Evolutionary conservation across 1,140 invertebrate species (phyloP), one percentile per base, ranked within the genome.

Genomic region (Galleria mellonella): DNA sequence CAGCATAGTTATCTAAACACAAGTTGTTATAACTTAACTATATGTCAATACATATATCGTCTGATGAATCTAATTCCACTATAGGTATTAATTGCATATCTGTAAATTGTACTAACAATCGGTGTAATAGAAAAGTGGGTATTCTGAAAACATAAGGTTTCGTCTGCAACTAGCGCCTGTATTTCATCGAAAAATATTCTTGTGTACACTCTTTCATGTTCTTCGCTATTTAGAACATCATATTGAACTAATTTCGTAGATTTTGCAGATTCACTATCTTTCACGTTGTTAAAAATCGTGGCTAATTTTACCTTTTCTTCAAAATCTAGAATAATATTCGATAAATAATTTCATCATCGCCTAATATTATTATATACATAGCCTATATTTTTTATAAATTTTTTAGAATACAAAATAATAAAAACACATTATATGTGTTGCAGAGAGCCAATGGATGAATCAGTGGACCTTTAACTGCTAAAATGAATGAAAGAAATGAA

Each of bases 131-230:
- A 69, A 42, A 83, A 78, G 62, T 83, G 65, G 9, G 51, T 69
- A 57, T 82, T 54, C 47, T 79, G 59, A 62, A 72, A 79, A 12
- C 45, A 52, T 10, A 83, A 50, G 4, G 55, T 40, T 52, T 83
- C 74, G 36, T 84, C 81, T 5, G 71, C 72, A 8, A 81, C 72
- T 0, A 84, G 49, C 2, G 70, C 56, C 12, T 81, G 74, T 36
- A 85, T 72, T 51, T 85, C 78, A 32, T 85, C 78, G 28, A 50
- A 73, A 41, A 83, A 82, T 54, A 85, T 82, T 29, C 82, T 68
- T 6, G 78, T 74, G 41, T 83, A 85, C 0, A 85, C 72, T 45
- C 75, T 55, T 32, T 73, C 67, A 37, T 85, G 82, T 43, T 83
- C 78, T 1, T 70, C 62, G 11, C 75, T 78, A 36, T 62, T 79